Conservation (phyloP, 2,113 vertebrate genomes). For the Genyomyrus donnyi region DNA sequence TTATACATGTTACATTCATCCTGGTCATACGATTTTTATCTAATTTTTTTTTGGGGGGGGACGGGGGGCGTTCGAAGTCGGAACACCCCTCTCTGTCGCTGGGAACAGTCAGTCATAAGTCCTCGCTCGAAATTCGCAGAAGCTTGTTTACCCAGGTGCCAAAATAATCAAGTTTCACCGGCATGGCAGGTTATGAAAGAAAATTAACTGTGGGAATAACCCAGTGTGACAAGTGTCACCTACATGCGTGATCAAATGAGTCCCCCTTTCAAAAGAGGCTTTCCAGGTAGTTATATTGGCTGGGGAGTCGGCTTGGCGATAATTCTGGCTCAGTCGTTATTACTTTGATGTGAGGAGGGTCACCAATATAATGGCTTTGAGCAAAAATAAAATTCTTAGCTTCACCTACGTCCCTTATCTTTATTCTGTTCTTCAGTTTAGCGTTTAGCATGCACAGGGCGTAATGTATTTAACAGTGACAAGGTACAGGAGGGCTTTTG, state of each 20-base stretch:
- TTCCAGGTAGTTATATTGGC: constrained; percentile 48
- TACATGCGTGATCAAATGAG: constrained; percentile 47
- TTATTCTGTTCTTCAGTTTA: constrained; percentile 16
- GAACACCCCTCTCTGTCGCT: neutral
- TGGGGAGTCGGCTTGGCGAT: constrained; percentile 34
- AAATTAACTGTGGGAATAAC: constrained; percentile 48
- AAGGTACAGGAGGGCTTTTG: constrained; percentile 30
- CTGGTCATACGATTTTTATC: neutral
- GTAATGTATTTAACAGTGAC: constrained; percentile 38
- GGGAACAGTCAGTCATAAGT: constrained; percentile 7
- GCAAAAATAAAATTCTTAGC: constrained; percentile 33
- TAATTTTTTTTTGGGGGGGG: neutral
- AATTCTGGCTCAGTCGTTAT: constrained; percentile 44
- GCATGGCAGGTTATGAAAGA: constrained; percentile 46
- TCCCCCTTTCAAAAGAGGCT: constrained; percentile 43
- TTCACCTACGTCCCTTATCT: neutral
- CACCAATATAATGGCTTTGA: constrained; percentile 32
- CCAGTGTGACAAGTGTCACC: constrained; percentile 48
- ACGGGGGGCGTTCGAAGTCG: too few relatives aligned
- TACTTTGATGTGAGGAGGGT: constrained; percentile 44
- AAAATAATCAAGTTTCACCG: constrained; percentile 47
- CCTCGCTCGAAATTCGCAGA: constrained; percentile 33
- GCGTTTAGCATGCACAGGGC: constrained; percentile 37
- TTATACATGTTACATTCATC: neutral
- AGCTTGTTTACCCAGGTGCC: constrained; percentile 44